Conservation (phyloP, 2,888 invertebrate species). For the Phengaris arion region DNA sequence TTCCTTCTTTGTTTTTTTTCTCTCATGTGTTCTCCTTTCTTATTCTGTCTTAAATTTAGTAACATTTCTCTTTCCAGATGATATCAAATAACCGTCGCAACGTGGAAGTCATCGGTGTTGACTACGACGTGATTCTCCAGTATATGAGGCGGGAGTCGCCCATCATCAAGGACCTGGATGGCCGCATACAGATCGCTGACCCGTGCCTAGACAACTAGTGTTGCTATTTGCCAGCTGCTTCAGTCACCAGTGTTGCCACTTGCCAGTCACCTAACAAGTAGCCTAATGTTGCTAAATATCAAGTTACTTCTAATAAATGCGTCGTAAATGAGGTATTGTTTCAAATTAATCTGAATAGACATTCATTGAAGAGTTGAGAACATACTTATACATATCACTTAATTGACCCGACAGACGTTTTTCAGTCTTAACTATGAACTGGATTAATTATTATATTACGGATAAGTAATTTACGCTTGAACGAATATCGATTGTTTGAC, state of each 20-base stretch:
- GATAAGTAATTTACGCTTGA: too few species aligned
- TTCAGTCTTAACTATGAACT: too few species aligned
- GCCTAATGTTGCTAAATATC: neutral
- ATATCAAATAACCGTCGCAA: constrained; percentile 63
- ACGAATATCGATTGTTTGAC: too few species aligned
- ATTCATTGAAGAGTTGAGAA: too few species aligned
- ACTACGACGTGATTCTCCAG: constrained; percentile 58
- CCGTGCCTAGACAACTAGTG: constrained; percentile 46
- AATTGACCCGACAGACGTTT: too few species aligned
- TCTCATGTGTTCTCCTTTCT: neutral
- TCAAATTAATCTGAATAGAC: too few species aligned
- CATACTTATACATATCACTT: too few species aligned
- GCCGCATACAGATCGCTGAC: constrained; percentile 58
- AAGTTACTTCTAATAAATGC: neutral
- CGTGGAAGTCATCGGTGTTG: constrained; percentile 59
- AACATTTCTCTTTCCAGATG: constrained; percentile 54
- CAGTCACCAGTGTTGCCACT: neutral
- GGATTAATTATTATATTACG: too few species aligned
- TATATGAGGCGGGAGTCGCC: constrained; percentile 58
- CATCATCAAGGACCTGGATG: constrained; percentile 57
- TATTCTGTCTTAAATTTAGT: neutral
- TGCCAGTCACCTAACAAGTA: neutral
- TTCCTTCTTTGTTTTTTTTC: neutral
- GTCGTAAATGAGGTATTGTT: too few species aligned
- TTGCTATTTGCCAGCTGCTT: neutral